A percentile compares a stretch with the other conserved stretches of the same genome.
These are phyloP conservation scores for Thyatira batis DNA, from an alignment of 2,888 invertebrate species.

Conservation along the genomic window DNA sequence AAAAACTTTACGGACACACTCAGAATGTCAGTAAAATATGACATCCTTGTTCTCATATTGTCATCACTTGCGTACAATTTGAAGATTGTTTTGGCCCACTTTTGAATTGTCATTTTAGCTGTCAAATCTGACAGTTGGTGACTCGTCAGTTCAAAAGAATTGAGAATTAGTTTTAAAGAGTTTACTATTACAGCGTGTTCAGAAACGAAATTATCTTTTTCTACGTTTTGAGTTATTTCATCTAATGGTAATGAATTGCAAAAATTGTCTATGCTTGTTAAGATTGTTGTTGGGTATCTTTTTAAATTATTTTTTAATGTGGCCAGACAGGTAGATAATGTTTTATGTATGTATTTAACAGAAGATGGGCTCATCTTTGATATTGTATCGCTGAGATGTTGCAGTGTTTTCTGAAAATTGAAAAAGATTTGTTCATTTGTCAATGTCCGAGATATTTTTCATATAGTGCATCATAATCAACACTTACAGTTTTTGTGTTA, in stretches of 20 bases:
- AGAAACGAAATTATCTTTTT: slow-evolving; percentile 22
- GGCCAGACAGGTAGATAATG: slow-evolving; percentile 24
- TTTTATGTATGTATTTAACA: slow-evolving; percentile 22
- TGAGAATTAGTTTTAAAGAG: slow-evolving; percentile 31
- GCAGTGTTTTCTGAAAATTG: slow-evolving; percentile 42
- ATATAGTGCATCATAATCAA: too few relatives aligned
- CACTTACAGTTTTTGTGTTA: too few relatives aligned
- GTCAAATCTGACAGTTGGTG: slow-evolving; percentile 3
- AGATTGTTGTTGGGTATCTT: not conserved
- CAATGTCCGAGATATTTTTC: too few relatives aligned
- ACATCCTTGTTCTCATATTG: slow-evolving; percentile 21
- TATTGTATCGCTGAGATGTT: slow-evolving; percentile 31
- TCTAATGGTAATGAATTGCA: slow-evolving; percentile 24
- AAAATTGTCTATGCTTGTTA: slow-evolving; percentile 24
- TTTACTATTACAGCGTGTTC: slow-evolving; percentile 20
- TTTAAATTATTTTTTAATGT: slow-evolving; percentile 21
- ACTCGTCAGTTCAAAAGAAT: slow-evolving; percentile 19
- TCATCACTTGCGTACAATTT: slow-evolving; percentile 3
- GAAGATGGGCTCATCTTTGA: slow-evolving; percentile 24
- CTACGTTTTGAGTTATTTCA: slow-evolving; percentile 31
- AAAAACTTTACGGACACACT: slow-evolving; percentile 34
- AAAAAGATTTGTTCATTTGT: slow-evolving; percentile 1
- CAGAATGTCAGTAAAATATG: slow-evolving; percentile 37
- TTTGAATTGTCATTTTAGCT: not conserved
- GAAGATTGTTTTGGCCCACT: not conserved